Evolutionary conservation across 2,797 vertebrate genomes (phyloP), one percentile per base, ranked within the genome.

Genomic region (Girardinus metallicus): DNA sequence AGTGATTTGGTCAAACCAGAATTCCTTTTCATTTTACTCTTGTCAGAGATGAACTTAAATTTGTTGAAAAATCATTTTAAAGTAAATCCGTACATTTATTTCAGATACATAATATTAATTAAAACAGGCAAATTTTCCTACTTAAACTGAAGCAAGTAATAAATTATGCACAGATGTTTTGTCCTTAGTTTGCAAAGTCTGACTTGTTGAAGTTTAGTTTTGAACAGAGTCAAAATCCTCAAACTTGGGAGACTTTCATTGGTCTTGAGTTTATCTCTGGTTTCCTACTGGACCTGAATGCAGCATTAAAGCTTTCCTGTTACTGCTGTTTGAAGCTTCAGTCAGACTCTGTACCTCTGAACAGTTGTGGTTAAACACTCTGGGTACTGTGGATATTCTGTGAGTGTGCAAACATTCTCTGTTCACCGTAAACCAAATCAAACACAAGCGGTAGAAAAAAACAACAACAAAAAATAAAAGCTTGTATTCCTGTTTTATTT

Each of bases 211-310:
- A 34, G 15, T 13, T 18, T 62, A 31, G 29, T 36, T 34, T 64
- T 21, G 31, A 64, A 36, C 62, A 41, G 10, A 41, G 10, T 26
- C 64, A 41, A 68, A 68, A 26, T 68, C 18, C 31, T 70, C 10
- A 26, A 41, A 70, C 23, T 41, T 4, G 23, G 11, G 11, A 26
- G 36, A 41, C 21, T 41, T 41, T 13, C 3, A 6, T 41, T 9
- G 23, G 26, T 51, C 46, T 49, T 7, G 29, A 31, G 53, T 6
- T 6, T 16, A 1, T 1, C 18, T 57, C 51, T 6, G n/a, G 23
- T 78, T 73, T 73, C 68, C 34, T 15, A 41, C 23, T 4, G 12
- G 75, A 86, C 74, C 21, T 80, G 79, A 75, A 80, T 36, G 73
- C 73, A 75, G 29, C 73, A n/a, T 70, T 36, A 18, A 39, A 60